Base-by-base conservation (phyloP, 2,797 vertebrate species). In the Myotis planiceps region DNA sequence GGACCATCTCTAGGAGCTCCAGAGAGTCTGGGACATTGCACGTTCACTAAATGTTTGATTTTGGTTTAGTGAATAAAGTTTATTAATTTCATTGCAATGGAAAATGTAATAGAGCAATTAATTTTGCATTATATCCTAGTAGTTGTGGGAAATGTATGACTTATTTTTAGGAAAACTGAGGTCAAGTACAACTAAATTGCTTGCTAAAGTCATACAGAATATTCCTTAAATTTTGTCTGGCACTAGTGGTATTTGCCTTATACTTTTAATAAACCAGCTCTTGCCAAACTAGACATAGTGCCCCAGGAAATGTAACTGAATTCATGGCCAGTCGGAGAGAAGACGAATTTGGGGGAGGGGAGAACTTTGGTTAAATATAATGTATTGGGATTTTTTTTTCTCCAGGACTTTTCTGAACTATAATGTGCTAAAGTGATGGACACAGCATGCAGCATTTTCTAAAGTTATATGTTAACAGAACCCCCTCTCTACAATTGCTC, bases 151-250 rank as follows among this genome's bases (percentile, higher is more conserved):
- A 80, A 27, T 65, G 34, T 90, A 39, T 47, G 21, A 79, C 32
- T 75, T 79, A 68, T 37, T 93, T 90, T 95, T 68, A 75, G 68
- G 39, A 72, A 92, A 89, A 76, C 76, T 83, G 37, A 84, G 45
- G n/a, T 55, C n/a, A 14, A 45, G 12, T 18, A 19, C 72, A 86
- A n/a, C 65, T 72, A 69, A 66, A 86, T 84, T 80, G 37, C 53
- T 88, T 90, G 66, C 49, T 83, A 25, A 86, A n/a, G 29, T 47
- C 47, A 23, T 66, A 51, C 2, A 88, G 68, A 88, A 79, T 47
- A 42, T 92, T 82, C 47, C 5, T 91, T 63, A 91, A 32, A 39
- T 93, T 94, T 74, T 65, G 0, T 65, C n/a, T 92, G 87, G 37
- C 37, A 39, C 9, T 12, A 42, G 42, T 42, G 42, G 0, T 66